A percentile compares a stretch with the other conserved stretches of the same genome.
Evolutionary conservation across 2,797 vertebrate species (phyloP).

Genomic region (Sebastolobus alascanus): DNA sequence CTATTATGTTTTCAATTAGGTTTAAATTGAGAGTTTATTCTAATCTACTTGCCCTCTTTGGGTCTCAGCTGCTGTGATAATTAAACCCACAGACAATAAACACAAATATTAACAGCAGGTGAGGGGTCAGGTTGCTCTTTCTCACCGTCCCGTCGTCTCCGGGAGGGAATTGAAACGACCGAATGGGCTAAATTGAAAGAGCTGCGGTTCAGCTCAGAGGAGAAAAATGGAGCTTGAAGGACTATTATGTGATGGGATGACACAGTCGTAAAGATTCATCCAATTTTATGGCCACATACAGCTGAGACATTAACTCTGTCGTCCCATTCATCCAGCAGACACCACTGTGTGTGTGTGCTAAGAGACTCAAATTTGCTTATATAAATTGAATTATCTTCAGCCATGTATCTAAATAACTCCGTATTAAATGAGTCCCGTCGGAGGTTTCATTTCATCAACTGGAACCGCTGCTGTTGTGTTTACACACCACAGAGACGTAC

Average conservation of each 20-base stretch:
- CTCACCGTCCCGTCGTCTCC: background rate
- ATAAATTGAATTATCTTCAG: constrained; percentile 35
- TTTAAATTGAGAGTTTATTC: background rate
- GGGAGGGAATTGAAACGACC: constrained; percentile 16
- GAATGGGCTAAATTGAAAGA: constrained; percentile 49
- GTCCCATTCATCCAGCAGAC: constrained; percentile 41
- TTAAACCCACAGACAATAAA: background rate
- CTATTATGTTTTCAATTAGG: background rate
- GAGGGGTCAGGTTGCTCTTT: background rate
- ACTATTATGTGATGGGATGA: constrained; percentile 59
- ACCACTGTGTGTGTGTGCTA: constrained; percentile 2
- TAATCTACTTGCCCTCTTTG: background rate
- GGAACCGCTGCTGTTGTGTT: background rate
- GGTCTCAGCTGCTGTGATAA: constrained; percentile 5
- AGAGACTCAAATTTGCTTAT: constrained; percentile 13
- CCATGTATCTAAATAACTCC: constrained; percentile 24
- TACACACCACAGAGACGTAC: background rate
- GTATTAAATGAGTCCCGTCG: background rate
- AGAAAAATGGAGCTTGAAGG: constrained; percentile 52
- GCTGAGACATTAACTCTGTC: constrained; percentile 50
- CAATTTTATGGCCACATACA: constrained; percentile 61
- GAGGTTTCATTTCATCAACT: background rate
- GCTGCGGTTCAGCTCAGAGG: constrained; percentile 33
- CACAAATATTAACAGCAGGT: background rate
- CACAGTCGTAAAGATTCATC: constrained; percentile 63